A percentile compares a stretch with the other conserved stretches of the same genome.
phyloP scores from a whole-genome alignment of 2,888 invertebrate species.

The Lagria hirta region DNA sequence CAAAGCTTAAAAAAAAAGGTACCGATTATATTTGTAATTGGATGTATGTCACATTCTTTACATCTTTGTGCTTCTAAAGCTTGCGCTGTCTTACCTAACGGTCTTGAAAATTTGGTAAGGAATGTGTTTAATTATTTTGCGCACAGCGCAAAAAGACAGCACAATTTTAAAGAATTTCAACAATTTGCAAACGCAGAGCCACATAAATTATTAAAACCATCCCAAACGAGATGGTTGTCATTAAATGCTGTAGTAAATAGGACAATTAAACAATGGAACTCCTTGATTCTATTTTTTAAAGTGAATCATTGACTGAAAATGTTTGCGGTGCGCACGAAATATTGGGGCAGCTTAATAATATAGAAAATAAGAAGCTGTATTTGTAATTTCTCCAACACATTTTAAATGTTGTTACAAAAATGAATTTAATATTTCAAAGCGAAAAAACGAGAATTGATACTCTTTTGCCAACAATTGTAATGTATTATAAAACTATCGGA shows the following conservation, averaged over 20 bases:
- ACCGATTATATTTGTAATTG: slow-evolving; percentile 32
- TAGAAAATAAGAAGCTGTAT: slow-evolving; percentile 4
- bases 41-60: slow-evolving; percentile 36
- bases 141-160: slow-evolving; percentile 18
- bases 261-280: not conserved
- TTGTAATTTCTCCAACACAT: slow-evolving; percentile 4
- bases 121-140: slow-evolving; percentile 32
- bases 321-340: not conserved
- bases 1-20: slow-evolving; percentile 25
- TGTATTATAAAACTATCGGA: no score
- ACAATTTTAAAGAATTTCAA: slow-evolving; percentile 19
- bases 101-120: slow-evolving; percentile 32
- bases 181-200: slow-evolving; percentile 23
- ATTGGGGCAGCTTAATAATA: slow-evolving; percentile 1
- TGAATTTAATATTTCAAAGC: slow-evolving; percentile 7
- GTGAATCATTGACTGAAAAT: slow-evolving; percentile 1
- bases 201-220: slow-evolving; percentile 26
- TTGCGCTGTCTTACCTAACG: slow-evolving; percentile 29
- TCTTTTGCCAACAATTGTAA: no score
- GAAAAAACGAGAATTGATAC: slow-evolving; percentile 3
- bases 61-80: slow-evolving; percentile 36
- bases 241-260: slow-evolving; percentile 14
- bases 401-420: slow-evolving; percentile 4
- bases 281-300: slow-evolving; percentile 2
- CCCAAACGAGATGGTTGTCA: slow-evolving; percentile 24